Evolutionary conservation across 2,797 vertebrate species (phyloP).

Genomic region (Alosa sapidissima): DNA sequence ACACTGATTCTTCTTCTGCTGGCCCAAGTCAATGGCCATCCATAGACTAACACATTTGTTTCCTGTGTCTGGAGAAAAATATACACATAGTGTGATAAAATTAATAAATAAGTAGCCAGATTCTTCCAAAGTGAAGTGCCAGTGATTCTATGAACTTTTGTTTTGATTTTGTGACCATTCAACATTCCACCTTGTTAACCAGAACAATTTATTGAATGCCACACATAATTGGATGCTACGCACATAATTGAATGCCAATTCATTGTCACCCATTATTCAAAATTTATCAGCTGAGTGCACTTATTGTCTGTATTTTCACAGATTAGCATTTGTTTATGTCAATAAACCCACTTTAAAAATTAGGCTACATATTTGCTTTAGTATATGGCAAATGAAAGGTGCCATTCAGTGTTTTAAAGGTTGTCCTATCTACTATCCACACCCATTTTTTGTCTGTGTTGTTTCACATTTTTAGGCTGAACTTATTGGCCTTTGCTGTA

Average conservation of each 20-base stretch:
- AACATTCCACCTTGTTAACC: background rate
- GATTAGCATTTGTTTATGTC: slow-evolving; percentile 4
- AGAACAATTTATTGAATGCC: background rate
- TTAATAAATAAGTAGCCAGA: background rate
- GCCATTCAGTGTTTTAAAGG: background rate
- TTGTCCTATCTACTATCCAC: background rate
- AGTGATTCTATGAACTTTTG: background rate
- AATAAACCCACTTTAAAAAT: background rate
- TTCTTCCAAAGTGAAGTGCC: background rate
- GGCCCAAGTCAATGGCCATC: background rate
- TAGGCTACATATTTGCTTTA: background rate
- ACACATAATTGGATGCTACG: slow-evolving; percentile 12
- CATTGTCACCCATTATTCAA: slow-evolving; percentile 10
- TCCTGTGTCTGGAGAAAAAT: background rate
- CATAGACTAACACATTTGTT: background rate
- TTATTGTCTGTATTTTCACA: background rate
- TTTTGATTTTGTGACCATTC: background rate
- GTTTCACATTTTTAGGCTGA: slow-evolving; percentile 1
- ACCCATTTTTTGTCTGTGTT: background rate
- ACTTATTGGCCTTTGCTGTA: background rate
- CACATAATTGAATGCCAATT: slow-evolving; percentile 5
- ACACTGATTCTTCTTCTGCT: background rate
- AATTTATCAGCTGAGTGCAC: background rate
- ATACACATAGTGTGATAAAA: background rate
- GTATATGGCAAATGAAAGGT: background rate